Evolutionary conservation across 2,888 invertebrate species (phyloP), one percentile per base, ranked within the genome.

Genomic region (Alentia gelatinosa): DNA sequence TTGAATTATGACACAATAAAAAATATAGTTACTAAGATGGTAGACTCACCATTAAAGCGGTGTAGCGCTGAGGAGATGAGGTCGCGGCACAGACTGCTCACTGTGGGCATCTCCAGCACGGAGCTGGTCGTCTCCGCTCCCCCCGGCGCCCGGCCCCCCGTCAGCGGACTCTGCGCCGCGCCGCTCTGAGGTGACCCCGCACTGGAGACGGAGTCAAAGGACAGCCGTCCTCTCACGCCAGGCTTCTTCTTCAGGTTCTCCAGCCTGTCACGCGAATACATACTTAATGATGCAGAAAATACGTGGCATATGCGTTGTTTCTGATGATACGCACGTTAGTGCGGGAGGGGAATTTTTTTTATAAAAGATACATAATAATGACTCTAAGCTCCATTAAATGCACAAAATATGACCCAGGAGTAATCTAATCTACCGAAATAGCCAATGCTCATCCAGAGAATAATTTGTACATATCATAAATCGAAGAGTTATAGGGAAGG

Each of bases 31-130:
- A 47, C 47, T 19, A 47, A 19, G 33, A 75, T 68, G 35, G 12
- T n/a, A n/a, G n/a, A n/a, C 91, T 89, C 88, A 93, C 94, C 93
- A 90, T 91, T 92, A 42, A 93, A 92, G 0, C 83, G 90, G 74
- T 93, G 92, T 68, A 92, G 86, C 15, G 92, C 90, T n/a, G 89
- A 50, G 9, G 92, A 90, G 33, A 93, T 90, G 74, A 93, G 90
- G 30, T 92, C 91, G 50, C 93, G 92, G 90, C 93, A 94, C 23
- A 92, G 83, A 35, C 63, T 91, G 86, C 91, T 79, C 75, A 93
- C 84, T 30, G 93, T 91, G 23, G 74, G 83, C 39, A 39, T 83
- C 26, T 90, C 89, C 33, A 74, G 42, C 7, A n/a, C 0, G 0
- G 63, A 4, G 15, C 4, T 26, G 7, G 68, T 39, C 0, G 15